phyloP scores from a whole-genome alignment of 1,140 invertebrate species.

The Trichogramma pretiosum region DNA sequence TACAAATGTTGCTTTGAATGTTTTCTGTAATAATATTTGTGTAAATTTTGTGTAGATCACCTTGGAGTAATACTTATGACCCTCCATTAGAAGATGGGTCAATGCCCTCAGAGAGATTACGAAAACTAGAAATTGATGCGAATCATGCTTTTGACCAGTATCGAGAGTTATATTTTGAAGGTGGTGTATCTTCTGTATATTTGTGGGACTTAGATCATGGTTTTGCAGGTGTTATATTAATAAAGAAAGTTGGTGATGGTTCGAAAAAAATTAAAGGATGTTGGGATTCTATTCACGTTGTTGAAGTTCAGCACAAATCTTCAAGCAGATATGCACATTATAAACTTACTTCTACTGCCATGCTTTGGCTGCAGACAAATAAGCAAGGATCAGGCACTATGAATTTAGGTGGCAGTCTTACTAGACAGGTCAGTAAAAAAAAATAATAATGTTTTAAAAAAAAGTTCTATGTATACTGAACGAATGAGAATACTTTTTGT shows the following conservation, averaged over 20 bases:
- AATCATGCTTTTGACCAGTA: constrained; percentile 99
- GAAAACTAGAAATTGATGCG: constrained; percentile 94
- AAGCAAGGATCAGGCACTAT: constrained; percentile 94
- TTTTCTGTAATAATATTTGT: not conserved
- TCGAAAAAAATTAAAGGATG: constrained; percentile 96
- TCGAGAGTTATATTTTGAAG: constrained; percentile 99
- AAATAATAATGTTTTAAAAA: not conserved
- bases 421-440: constrained; percentile 73
- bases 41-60: constrained; percentile 59
- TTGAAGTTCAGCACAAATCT: constrained; percentile 95
- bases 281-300: constrained; percentile 99
- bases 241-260: constrained; percentile 97
- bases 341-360: constrained; percentile 97
- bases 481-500: too few relatives aligned
- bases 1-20: not conserved
- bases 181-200: constrained; percentile 98
- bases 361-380: constrained; percentile 98
- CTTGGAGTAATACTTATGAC: constrained; percentile 98
- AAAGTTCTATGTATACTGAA: not conserved
- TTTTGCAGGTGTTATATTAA: constrained; percentile 97
- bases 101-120: constrained; percentile 91
- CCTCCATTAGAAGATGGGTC: constrained; percentile 96
- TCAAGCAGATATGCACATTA: constrained; percentile 92
- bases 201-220: constrained; percentile 98
- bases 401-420: constrained; percentile 96